Evolutionary conservation across 2,888 invertebrate species (phyloP), one percentile per base, ranked within the genome.

Genomic region (Abscondita cerata): DNA sequence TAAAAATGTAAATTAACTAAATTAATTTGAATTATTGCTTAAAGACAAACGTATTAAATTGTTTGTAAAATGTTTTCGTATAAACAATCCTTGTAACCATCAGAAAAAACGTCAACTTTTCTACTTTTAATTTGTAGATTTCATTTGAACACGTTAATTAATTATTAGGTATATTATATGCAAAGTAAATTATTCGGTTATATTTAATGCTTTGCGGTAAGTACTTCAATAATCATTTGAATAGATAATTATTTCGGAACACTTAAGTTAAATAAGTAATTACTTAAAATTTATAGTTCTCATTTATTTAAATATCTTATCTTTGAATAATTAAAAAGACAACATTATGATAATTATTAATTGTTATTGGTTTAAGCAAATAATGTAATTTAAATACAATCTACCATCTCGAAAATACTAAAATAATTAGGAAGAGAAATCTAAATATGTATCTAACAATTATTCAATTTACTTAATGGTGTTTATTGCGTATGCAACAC

Each of bases 391-490:
- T 59, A 44, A 33, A 57, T 54, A 52, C 48, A 59, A 66, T 66
- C 66, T 66, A 64, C 44, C 44, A 65, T 65, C 65, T 65, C 46
- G 53, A 46, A 59, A 65, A 62, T 66, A 67, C 54, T 57, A 67
- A 64, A 62, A 62, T 67, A 67, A 67, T 67, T 67, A 65, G 57
- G 44, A 59, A 51, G 50, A 41, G 57, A 31, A 62, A 65, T 67
- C 66, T 64, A 66, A 66, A 66, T 66, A 64, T 56, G 59, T 64
- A 68, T 68, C 66, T 62, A 62, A 53, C 60, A 65, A 62, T 64
- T 62, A 57, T 52, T 64, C 55, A 59, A 59, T 64, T 64, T 64
- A 51, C 52, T 64, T 67, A 63, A 57, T 59, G 59, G 56, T 52
- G 53, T 59, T 46, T 64, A 64, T 52, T n/a, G n/a, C n/a, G n/a